Evolutionary conservation across 2,797 vertebrate species (phyloP).

Genomic region (Denticeps clupeoides): DNA sequence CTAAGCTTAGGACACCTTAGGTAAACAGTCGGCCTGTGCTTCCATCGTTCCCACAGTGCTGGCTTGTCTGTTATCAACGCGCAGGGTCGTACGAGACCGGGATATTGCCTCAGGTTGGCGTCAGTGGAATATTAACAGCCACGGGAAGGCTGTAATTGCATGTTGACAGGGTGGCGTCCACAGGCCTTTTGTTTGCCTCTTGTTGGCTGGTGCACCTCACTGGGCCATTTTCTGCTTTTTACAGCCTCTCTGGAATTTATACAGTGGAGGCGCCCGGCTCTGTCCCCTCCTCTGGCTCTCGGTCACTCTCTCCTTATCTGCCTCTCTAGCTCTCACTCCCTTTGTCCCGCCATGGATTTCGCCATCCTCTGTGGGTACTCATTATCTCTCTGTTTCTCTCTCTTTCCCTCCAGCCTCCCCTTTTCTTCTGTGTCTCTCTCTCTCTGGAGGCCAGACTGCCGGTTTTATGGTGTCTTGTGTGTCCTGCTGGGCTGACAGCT

Average conservation of each 20-base stretch:
- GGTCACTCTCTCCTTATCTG: conserved; percentile 27
- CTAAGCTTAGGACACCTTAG: no score
- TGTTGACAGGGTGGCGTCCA: conserved; percentile 15
- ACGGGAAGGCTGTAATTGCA: conserved; percentile 13
- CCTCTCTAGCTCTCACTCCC: background rate
- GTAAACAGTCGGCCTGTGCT: background rate
- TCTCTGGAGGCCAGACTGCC: background rate
- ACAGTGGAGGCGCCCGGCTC: conserved; percentile 39
- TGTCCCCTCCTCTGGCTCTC: conserved; percentile 13
- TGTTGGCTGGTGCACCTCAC: conserved; percentile 12
- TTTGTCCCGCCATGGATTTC: background rate
- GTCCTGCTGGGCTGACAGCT: conserved; percentile 35
- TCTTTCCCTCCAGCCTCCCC: no score
- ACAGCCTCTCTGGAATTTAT: conserved; percentile 40
- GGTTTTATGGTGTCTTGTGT: conserved; percentile 24
- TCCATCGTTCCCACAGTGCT: background rate
- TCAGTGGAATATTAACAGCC: conserved; percentile 24
- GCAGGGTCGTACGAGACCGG: no score
- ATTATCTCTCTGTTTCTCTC: background rate
- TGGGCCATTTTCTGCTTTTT: conserved; percentile 28
- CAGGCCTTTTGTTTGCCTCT: conserved; percentile 24
- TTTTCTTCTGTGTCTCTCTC: background rate
- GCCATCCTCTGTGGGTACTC: background rate
- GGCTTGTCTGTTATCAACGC: background rate
- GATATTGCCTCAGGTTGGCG: conserved; percentile 7